Evolutionary conservation across 1,140 invertebrate genomes (phyloP), one percentile per base, ranked within the genome.

Genomic region (Zaprionus davidi): DNA sequence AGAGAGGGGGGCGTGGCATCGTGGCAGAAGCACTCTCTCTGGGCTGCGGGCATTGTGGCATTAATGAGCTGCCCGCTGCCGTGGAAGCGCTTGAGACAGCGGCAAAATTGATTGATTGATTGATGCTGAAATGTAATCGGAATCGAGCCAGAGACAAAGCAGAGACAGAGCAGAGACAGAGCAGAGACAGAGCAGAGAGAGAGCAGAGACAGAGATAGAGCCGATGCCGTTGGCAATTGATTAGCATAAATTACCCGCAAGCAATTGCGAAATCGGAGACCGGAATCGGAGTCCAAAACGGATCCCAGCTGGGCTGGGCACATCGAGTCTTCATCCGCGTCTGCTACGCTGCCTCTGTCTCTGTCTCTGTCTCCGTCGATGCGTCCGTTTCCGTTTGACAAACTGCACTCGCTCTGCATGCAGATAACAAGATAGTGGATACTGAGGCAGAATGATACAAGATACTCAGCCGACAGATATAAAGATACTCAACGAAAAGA

Each of bases 181-280:
- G 44, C n/a, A 17, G 44, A 46, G 6, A 4, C 17, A 46, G 20
- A 46, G 41, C 15, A 7, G 41, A n/a, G 6, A 28, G 1, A 15
- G 36, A 44, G n/a, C 5, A n/a, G 44, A 46, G 7, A 15, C 17
- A 49, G 20, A 46, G 44, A 34, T 0, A 34, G 31, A n/a, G 38
- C 15, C 38, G 20, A 57, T 36, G 22, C 15, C 17, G 15, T 53
- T 24, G 51, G 64, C 76, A 67, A 79, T 86, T 86, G 76, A 86
- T 86, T 82, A 86, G 72, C 82, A 86, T 86, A 86, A 86, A 86
- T 86, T 79, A 86, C 69, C 58, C 79, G 70, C 73, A 74, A 55
- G 60, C 53, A 49, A 22, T 9, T 9, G 56, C 41, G 28, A 34
- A 62, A 26, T 41, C 12, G 44, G 46, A 49, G 46, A 49, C 15